A percentile compares a stretch with the other conserved stretches of the same genome.
phyloP scores from a whole-genome alignment of 2,888 invertebrate genomes.

The Campoletis raptor region DNA sequence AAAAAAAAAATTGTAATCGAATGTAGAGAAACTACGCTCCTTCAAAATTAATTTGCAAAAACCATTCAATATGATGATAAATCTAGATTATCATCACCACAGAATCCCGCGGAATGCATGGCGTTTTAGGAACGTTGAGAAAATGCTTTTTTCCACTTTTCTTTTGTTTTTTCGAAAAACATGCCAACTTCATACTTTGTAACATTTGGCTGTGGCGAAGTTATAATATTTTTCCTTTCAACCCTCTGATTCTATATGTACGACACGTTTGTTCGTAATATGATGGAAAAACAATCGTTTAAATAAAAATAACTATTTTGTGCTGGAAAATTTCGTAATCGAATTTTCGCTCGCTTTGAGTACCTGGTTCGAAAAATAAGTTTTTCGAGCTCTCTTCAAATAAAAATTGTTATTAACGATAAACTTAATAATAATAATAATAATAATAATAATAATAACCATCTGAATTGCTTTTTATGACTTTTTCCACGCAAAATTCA shows the following conservation, averaged over 20 bases:
- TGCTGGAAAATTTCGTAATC: constrained; percentile 9
- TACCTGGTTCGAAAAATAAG: background rate
- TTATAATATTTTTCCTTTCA: background rate
- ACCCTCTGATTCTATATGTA: background rate
- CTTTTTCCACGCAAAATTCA: constrained; percentile 57
- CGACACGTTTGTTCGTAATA: background rate
- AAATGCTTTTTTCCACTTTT: constrained; percentile 13
- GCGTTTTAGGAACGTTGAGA: constrained; percentile 47
- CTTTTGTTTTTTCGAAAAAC: constrained; percentile 38
- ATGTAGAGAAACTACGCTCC: background rate
- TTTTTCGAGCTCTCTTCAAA: background rate
- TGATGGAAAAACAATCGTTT: background rate
- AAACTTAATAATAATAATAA: constrained; percentile 9
- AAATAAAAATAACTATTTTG: constrained; percentile 28
- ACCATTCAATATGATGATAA: background rate
- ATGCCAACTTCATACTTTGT: constrained; percentile 43
- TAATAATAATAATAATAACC: constrained; percentile 16
- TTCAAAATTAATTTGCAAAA: background rate
- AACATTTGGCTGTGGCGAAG: background rate
- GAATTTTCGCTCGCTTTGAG: background rate
- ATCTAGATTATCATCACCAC: constrained; percentile 23
- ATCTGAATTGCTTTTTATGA: constrained; percentile 40
- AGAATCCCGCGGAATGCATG: constrained; percentile 51
- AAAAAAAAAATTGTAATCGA: background rate
- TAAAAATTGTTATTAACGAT: background rate